Evolutionary conservation across 2,113 vertebrate species (phyloP), one percentile per base, ranked within the genome.

Genomic region (Casuarius casuarius): DNA sequence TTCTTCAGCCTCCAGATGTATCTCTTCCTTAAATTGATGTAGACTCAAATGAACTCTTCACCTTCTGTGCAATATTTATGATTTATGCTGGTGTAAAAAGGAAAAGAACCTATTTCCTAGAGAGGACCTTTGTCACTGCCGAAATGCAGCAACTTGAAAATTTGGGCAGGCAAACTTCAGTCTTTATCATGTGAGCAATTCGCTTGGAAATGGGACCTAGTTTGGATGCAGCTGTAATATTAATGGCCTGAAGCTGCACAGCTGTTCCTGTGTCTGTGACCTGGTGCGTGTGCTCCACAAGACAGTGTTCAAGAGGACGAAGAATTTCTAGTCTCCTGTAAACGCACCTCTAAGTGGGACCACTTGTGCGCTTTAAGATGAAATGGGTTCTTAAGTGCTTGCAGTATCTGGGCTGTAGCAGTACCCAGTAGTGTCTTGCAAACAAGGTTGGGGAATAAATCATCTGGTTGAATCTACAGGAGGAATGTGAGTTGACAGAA

Each of bases 211-310:
- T 31, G 72, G 92, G 85, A 77, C 87, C 82, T 75, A 59, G 87
- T 97, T 95, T 96, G 87, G 90, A 71, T 86, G 90, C 87, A 95
- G 90, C 82, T 82, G 77, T 92, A 87, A 82, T 94, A 96, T 95
- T 95, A 93, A 96, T 93, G 93, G 75, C 82, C 75, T 94, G 92
- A 75, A 95, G 75, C 90, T 95, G 90, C 92, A 89, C 95, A 96
- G 95, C 94, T 96, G 94, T 80, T 96, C 74, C 87, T 76, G 59
- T 44, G 8, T 93, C 71, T 75, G 90, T 96, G 95, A 95, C 95
- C 96, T 95, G 94, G 93, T n/a, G 17, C 66, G 59, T 83, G 90
- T 85, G 91, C 85, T 85, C 93, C 90, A n/a, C 67, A 91, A 95
- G 93, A 67, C 87, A 84, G 78, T 25, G 31, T 62, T 96, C 90